Evolutionary conservation across 2,888 invertebrate species (phyloP), one percentile per base, ranked within the genome.

Genomic region (Azorinus chamasolen): DNA sequence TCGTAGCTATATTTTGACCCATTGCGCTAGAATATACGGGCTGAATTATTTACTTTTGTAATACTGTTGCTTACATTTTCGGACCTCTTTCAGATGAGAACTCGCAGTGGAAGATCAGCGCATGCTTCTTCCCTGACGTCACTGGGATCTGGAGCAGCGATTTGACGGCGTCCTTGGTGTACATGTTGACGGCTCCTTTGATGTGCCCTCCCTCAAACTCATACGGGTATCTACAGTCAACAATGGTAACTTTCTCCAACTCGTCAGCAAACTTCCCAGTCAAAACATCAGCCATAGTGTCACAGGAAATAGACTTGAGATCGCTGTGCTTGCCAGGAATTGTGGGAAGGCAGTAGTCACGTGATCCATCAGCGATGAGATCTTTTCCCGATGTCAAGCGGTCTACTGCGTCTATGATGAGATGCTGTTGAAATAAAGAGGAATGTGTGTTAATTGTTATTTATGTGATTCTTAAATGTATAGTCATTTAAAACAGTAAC

Each of bases 291-390:
- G 69, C 53, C 73, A 72, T 61, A 27, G 62, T 91, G 1, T 85
- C 80, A 5, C 86, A 68, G 16, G 87, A 81, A 73, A 91, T 89
- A 41, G 83, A 80, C 65, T 89, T 89, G 57, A 91, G 82, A 66
- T 91, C 91, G 39, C 81, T 76, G 54, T 90, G 87, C 50, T 87
- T 87, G 24, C 87, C 86, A 14, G 64, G 54, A 48, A 87, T 75
- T 37, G 85, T 82, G 16, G 91, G 91, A 61, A 91, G 79, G 25
- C 73, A 77, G 79, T 85, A 73, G 43, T 59, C 55, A 64, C 73
- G 72, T 68, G 78, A 73, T 45, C 78, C 78, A 25, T 78, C 78
- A 46, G 73, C 78, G 8, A 78, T 41, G 39, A 73, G 68, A 41
- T 78, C 64, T 53, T 45, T 48, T 27, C 63, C 41, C 45, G 73